A percentile compares a stretch with the other conserved stretches of the same genome.
Evolutionary conservation across 2,797 vertebrate genomes (phyloP).

Genomic region (Pantherophis vulpinus): DNA sequence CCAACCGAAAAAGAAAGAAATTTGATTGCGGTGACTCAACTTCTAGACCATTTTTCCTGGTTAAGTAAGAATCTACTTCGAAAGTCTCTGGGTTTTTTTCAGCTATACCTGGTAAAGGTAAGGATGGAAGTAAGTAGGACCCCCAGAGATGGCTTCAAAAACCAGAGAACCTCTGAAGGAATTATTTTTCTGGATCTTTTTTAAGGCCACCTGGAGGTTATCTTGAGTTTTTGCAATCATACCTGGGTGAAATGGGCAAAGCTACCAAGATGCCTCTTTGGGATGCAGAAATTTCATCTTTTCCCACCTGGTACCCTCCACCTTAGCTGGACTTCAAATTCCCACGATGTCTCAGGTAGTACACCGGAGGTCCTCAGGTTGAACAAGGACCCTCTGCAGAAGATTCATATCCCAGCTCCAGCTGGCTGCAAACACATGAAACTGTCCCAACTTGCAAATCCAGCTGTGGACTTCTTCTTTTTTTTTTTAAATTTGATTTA

Average conservation of each 20-base stretch:
- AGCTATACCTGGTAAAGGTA: not conserved
- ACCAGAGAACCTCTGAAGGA: not conserved
- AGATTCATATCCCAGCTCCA: not conserved
- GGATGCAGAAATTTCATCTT: not conserved
- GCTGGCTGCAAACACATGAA: not conserved
- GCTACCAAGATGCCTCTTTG: not conserved
- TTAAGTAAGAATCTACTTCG: not conserved
- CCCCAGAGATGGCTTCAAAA: not conserved
- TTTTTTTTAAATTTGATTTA: too few species aligned
- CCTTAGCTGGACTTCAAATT: not conserved
- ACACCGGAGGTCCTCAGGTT: not conserved
- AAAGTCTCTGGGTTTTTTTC: not conserved
- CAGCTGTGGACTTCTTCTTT: not conserved
- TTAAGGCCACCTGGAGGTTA: not conserved
- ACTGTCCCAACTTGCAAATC: not conserved
- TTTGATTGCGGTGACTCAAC: not conserved
- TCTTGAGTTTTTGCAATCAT: not conserved
- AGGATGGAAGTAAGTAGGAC: not conserved
- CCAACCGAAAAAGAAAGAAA: not conserved
- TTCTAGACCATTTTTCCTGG: not conserved
- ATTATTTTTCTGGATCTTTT: not conserved
- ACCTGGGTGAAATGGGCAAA: not conserved
- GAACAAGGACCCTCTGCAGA: not conserved
- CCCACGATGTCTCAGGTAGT: not conserved
- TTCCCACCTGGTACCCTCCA: not conserved